Conservation (phyloP, 1,140 invertebrate species). For the Drosophila punjabiensis region DNA sequence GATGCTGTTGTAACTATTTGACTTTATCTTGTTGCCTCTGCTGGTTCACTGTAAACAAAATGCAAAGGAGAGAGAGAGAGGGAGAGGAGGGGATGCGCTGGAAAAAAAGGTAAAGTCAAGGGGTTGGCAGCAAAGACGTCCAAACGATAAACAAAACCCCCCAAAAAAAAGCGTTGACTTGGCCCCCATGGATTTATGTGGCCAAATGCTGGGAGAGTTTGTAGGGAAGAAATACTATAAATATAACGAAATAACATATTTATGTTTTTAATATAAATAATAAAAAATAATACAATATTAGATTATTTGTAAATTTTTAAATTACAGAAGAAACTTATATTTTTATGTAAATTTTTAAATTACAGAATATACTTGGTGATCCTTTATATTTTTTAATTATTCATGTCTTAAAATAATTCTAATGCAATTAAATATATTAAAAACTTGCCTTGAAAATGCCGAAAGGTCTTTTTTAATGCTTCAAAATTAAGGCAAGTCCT, state of each 20-base stretch:
- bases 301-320: no score
- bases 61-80: slow-evolving; percentile 16
- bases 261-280: not conserved
- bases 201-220: not conserved
- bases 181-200: slow-evolving; percentile 38
- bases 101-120: not conserved
- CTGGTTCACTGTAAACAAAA: slow-evolving; percentile 61
- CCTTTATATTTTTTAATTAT: not conserved
- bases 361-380: no score
- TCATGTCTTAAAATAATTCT: not conserved
- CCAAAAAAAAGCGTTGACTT: slow-evolving; percentile 46
- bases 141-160: slow-evolving; percentile 72
- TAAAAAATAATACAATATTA: not conserved
- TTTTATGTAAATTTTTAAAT: no score
- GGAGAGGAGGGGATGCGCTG: not conserved
- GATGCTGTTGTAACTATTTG: slow-evolving; percentile 79
- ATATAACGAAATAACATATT: not conserved
- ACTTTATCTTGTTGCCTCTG: slow-evolving; percentile 74
- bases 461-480: not conserved
- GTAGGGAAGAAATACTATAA: no score
- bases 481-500: no score
- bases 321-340: no score
- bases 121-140: slow-evolving; percentile 15
- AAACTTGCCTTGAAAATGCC: not conserved
- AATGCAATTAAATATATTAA: not conserved